phyloP scores from a whole-genome alignment of 53 echinoderm and acorn worm species.

The Paracentrotus lividus region DNA sequence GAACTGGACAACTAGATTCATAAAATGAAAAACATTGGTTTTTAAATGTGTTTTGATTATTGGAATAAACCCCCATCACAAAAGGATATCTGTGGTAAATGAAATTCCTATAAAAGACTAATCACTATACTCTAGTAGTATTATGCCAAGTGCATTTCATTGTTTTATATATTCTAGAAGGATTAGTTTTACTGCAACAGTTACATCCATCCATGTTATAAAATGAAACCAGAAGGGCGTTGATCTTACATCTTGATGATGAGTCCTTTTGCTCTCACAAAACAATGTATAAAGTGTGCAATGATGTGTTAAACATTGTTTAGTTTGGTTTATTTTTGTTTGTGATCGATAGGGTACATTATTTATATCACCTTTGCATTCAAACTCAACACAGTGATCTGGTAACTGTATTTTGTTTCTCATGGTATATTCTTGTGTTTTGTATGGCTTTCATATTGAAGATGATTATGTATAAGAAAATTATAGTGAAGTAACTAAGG shows the following conservation, averaged over 20 bases:
- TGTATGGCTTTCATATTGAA: too few relatives aligned
- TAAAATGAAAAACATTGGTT: too few relatives aligned
- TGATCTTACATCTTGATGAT: too few relatives aligned
- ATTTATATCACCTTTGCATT: too few relatives aligned
- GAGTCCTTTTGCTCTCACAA: too few relatives aligned
- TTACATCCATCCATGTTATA: slow-evolving; percentile 21
- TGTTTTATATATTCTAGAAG: neutral
- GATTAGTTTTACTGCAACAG: slow-evolving; percentile 11
- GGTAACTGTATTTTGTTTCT: too few relatives aligned
- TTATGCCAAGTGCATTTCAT: neutral
- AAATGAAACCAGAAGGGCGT: too few relatives aligned
- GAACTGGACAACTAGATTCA: neutral
- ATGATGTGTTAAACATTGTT: slow-evolving; percentile 31
- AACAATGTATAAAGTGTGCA: slow-evolving; percentile 36
- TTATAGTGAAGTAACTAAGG: too few relatives aligned
- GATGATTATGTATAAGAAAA: too few relatives aligned
- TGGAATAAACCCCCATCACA: neutral
- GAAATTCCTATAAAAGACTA: neutral
- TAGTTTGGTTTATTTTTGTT: neutral
- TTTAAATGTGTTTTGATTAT: too few relatives aligned
- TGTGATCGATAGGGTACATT: too few relatives aligned
- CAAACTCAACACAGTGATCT: too few relatives aligned
- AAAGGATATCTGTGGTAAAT: neutral
- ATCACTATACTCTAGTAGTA: neutral
- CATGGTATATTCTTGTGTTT: slow-evolving; percentile 33